Conservation (phyloP, 2,113 vertebrate genomes). For the Mustela nigripes region DNA sequence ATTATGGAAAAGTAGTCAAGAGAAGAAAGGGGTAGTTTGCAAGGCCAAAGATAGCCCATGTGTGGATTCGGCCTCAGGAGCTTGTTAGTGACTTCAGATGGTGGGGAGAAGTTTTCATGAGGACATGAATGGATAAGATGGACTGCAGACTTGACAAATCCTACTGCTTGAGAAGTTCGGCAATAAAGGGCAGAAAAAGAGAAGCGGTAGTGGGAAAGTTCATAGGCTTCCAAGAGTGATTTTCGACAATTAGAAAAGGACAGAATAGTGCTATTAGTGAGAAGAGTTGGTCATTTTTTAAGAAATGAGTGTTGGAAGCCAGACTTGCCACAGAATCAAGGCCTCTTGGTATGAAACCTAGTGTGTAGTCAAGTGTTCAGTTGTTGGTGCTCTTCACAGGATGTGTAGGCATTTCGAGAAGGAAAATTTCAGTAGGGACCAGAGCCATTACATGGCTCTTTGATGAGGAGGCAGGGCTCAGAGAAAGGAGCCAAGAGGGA, state of each 20-base stretch:
- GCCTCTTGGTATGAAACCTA: neutral
- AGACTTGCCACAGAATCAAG: neutral
- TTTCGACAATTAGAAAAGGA: neutral
- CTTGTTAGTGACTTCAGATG: neutral
- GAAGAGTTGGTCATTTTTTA: neutral
- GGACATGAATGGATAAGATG: neutral
- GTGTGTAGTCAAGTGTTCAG: neutral
- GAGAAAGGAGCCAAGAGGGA: neutral
- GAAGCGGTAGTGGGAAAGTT: neutral
- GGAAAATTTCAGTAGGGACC: neutral
- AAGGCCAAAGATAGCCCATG: neutral
- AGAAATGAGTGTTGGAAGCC: neutral
- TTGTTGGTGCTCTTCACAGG: neutral
- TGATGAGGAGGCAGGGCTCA: neutral
- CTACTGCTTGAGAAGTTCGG: neutral
- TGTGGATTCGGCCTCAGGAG: neutral
- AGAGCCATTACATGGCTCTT: neutral
- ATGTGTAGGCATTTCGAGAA: too few species aligned
- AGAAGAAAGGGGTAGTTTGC: neutral
- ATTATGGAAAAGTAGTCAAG: neutral
- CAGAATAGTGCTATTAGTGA: neutral
- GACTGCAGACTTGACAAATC: accelerated
- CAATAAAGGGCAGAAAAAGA: neutral
- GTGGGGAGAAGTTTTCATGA: neutral
- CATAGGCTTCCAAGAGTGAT: neutral